These are phyloP conservation scores for Ceratina japonica DNA, from an alignment of 1,140 invertebrate species.

Conservation along the genomic window DNA sequence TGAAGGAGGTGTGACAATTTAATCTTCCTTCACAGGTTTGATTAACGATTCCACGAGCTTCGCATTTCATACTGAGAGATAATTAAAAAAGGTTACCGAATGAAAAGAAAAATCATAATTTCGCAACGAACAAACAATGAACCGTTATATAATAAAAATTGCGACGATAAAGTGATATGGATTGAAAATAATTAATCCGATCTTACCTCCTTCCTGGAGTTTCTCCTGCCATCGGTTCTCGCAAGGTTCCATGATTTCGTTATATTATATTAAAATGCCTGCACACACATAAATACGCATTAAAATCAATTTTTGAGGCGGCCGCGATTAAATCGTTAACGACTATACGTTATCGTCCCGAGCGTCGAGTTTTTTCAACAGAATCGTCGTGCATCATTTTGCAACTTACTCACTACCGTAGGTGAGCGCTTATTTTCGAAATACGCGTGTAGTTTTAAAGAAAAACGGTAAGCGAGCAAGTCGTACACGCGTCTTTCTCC, in stretches of 20 bases:
- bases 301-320: constrained; percentile 40
- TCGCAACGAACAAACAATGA: constrained; percentile 8
- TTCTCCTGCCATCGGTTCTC: constrained; percentile 61
- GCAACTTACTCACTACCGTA: constrained; percentile 4
- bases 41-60: constrained; percentile 10
- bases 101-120: constrained; percentile 33
- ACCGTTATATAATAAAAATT: constrained; percentile 35
- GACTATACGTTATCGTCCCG: neutral
- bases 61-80: neutral
- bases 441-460: constrained; percentile 43
- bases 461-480: constrained; percentile 36
- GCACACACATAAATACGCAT: constrained; percentile 44
- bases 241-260: constrained; percentile 65
- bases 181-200: constrained; percentile 30
- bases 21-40: constrained; percentile 4
- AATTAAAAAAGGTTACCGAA: constrained; percentile 44
- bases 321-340: neutral
- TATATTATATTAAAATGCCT: constrained; percentile 52
- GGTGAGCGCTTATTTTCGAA: constrained; percentile 37
- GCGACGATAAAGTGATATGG: neutral
- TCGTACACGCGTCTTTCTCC: constrained; percentile 11
- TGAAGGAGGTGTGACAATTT: constrained; percentile 24
- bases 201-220: constrained; percentile 67
- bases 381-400: neutral
- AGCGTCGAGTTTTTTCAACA: neutral